Percentiles rank a stretch among this genome's conserved stretches.
Evolutionary conservation across 1,140 invertebrate genomes (phyloP).

Genomic region (Trichoplusia ni): DNA sequence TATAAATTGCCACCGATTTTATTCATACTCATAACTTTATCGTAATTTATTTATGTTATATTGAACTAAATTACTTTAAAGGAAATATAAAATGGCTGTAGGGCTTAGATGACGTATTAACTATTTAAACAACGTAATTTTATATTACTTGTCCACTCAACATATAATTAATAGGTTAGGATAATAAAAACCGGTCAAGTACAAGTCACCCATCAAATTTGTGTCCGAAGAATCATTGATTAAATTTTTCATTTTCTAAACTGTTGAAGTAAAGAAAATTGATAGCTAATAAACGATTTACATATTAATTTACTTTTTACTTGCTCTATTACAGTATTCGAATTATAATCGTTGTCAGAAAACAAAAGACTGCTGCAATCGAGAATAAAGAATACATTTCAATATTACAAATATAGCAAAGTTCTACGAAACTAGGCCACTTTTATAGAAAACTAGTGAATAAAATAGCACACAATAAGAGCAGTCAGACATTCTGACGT

Average conservation of each 20-base stretch:
- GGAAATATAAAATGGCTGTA: neutral
- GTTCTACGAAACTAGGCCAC: neutral
- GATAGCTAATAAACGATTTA: too few relatives aligned
- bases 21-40: neutral
- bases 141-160: neutral
- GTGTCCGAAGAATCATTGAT: too few relatives aligned
- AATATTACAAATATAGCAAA: neutral
- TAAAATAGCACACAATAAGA: neutral
- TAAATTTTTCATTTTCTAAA: too few relatives aligned
- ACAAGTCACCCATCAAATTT: neutral
- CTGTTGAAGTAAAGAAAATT: too few relatives aligned
- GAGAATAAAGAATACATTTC: neutral
- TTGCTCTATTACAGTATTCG: too few relatives aligned
- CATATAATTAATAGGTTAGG: too few relatives aligned
- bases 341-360: too few relatives aligned
- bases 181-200: neutral
- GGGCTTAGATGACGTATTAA: neutral
- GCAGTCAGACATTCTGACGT: neutral
- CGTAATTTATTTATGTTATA: too few relatives aligned
- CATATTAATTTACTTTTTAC: too few relatives aligned
- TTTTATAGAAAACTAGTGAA: neutral
- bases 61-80: neutral
- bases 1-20: neutral
- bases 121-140: neutral
- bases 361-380: too few relatives aligned